Conservation (phyloP, 2,888 invertebrate species). For the Pantelozetes paolii region DNA sequence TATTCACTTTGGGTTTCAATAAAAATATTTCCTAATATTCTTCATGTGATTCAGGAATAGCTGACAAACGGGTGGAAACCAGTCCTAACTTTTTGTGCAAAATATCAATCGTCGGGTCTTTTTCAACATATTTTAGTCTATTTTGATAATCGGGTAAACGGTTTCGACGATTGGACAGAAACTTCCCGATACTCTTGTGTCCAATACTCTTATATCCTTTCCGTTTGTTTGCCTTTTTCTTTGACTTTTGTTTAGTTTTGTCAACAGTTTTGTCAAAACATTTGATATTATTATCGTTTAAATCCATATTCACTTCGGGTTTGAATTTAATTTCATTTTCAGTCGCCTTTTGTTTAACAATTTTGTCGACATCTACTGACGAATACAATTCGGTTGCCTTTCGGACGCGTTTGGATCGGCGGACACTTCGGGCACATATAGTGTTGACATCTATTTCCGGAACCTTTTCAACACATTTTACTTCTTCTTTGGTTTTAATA, state of each 20-base stretch:
- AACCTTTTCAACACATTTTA: too few species aligned
- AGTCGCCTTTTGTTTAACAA: neutral
- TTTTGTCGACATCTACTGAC: neutral
- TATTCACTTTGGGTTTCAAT: too few species aligned
- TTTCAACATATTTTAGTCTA: slow-evolving; percentile 11
- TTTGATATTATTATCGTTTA: too few species aligned
- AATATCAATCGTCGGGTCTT: neutral
- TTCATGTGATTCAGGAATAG: neutral
- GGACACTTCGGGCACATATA: neutral
- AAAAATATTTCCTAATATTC: neutral
- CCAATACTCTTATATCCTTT: neutral
- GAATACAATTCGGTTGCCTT: neutral
- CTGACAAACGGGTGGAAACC: neutral
- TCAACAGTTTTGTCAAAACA: neutral
- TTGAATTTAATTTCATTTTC: too few species aligned
- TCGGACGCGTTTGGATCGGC: neutral
- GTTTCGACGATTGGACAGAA: neutral
- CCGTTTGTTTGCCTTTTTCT: neutral
- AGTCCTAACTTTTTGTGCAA: slow-evolving; percentile 14
- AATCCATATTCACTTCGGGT: too few species aligned
- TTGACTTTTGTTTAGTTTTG: neutral
- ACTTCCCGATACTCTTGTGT: neutral
- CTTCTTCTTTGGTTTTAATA: too few species aligned
- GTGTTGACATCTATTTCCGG: neutral
- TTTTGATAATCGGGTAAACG: neutral